Conservation (phyloP, 2,797 vertebrate species). For the Vespertilio murinus region DNA sequence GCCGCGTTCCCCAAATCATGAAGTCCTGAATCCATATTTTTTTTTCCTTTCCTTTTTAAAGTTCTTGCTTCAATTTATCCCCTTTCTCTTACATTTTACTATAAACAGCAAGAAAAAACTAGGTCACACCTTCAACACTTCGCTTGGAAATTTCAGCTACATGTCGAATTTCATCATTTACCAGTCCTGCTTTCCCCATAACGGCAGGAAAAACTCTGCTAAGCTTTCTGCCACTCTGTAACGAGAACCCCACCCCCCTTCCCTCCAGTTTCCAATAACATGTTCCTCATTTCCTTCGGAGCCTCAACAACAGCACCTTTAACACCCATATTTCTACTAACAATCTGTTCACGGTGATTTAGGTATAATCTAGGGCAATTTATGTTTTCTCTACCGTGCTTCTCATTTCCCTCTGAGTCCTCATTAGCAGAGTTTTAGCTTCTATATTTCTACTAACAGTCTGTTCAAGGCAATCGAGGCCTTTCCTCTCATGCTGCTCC, state of each 20-base stretch:
- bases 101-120: neutral
- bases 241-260: neutral
- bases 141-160: neutral
- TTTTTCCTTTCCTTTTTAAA: neutral
- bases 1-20: neutral
- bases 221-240: neutral
- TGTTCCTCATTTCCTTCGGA: neutral
- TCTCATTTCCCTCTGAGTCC: neutral
- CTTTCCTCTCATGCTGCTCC: neutral
- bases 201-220: neutral
- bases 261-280: neutral
- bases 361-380: neutral
- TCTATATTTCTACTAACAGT: neutral
- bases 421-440: neutral
- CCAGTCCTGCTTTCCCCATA: neutral
- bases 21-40: neutral
- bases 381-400: neutral
- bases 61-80: neutral
- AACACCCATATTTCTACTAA: neutral
- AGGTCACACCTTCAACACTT: neutral
- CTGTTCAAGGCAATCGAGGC: too few species aligned
- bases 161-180: neutral
- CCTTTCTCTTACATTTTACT: neutral
- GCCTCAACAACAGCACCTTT: neutral
- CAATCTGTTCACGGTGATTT: neutral